phyloP scores from a whole-genome alignment of 1,140 invertebrate species.

The Teleogryllus occipitalis region DNA sequence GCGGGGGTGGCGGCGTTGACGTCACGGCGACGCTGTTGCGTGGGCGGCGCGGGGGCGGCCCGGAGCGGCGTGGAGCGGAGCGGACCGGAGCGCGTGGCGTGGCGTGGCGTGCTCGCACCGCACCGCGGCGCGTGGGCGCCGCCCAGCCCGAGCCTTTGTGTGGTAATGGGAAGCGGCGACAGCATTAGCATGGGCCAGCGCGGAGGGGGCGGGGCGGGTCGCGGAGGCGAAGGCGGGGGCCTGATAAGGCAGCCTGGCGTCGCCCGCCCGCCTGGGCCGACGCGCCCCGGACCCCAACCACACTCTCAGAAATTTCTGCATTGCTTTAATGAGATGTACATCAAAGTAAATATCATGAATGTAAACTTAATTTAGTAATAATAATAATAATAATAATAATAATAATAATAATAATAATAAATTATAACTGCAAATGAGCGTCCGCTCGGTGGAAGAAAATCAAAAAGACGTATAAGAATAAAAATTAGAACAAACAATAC shows the following conservation, averaged over 20 bases:
- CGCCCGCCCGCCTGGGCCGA: no score
- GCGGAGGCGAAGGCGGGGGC: neutral
- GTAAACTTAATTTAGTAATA: neutral
- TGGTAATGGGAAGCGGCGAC: neutral
- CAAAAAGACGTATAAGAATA: no score
- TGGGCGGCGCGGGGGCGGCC: no score
- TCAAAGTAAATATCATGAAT: neutral
- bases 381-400: neutral
- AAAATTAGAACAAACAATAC: no score
- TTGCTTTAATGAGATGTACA: no score
- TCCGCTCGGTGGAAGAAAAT: no score
- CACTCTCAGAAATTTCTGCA: neutral
- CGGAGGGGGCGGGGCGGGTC: no score
- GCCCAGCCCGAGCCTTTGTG: neutral
- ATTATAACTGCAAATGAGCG: neutral
- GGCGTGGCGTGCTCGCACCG: neutral
- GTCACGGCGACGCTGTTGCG: no score
- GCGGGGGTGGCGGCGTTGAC: no score
- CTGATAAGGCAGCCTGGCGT: neutral
- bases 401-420: neutral
- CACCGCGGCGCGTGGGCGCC: neutral
- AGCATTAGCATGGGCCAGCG: neutral
- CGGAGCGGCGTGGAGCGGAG: no score
- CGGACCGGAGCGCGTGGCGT: neutral
- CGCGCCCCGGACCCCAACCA: neutral